Conservation (phyloP, 2,888 invertebrate species). For the Netelia inedita region DNA sequence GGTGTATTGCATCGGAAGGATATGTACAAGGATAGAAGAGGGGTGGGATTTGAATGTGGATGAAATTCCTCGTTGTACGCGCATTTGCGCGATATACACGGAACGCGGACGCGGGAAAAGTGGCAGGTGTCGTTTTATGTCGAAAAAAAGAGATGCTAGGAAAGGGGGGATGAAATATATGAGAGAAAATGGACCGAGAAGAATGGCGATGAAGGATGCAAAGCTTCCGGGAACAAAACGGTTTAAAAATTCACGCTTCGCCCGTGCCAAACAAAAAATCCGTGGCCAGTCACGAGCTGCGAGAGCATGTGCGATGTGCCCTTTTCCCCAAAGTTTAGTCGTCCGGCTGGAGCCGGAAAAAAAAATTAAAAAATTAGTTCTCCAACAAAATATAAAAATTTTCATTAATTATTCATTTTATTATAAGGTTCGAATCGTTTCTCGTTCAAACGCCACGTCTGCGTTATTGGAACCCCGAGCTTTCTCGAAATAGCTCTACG, state of each 20-base stretch:
- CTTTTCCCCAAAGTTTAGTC: background rate
- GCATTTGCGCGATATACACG: background rate
- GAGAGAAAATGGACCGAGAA: conserved; percentile 48
- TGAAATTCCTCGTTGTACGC: conserved; percentile 14
- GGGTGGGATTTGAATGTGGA: conserved; percentile 14
- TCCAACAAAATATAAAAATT: background rate
- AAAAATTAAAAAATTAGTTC: background rate
- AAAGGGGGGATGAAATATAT: conserved; percentile 18
- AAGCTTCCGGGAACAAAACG: background rate
- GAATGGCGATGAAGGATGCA: conserved; percentile 8
- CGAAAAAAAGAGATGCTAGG: conserved; percentile 33
- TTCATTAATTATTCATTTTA: background rate
- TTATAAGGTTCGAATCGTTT: background rate
- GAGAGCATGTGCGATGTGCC: conserved; percentile 11
- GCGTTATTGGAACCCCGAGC: conserved; percentile 37
- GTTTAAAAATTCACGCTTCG: conserved; percentile 46
- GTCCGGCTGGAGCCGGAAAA: background rate
- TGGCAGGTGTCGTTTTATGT: conserved; percentile 16
- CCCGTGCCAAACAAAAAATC: conserved; percentile 31
- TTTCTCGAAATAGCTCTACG: conserved; percentile 31
- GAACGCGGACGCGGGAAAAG: background rate
- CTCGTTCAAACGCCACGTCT: background rate
- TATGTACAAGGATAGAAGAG: background rate
- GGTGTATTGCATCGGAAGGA: conserved; percentile 22
- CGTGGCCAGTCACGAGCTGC: background rate